Evolutionary conservation across 2,797 vertebrate genomes (phyloP).

Genomic region (Ispidina picta): DNA sequence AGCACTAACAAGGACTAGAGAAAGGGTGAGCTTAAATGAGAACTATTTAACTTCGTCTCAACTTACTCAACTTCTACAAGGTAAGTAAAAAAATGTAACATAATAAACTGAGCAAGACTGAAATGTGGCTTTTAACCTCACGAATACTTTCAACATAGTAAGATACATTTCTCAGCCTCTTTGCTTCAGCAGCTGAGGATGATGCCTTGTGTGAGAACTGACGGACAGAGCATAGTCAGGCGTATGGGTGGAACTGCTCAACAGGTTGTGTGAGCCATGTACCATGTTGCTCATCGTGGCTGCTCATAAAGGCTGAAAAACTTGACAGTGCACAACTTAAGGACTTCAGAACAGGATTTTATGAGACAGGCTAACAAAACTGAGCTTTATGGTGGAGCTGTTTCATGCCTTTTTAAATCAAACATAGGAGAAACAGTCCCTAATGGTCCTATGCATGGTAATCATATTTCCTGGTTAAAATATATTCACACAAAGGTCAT

Average conservation of each 20-base stretch:
- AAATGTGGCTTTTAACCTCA: background rate
- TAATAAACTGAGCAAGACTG: background rate
- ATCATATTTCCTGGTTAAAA: background rate
- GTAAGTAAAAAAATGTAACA: background rate
- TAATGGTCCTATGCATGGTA: background rate
- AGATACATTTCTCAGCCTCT: background rate
- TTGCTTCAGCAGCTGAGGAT: background rate
- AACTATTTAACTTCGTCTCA: conserved; percentile 41
- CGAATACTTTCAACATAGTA: background rate
- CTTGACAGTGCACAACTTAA: background rate
- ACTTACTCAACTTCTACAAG: background rate
- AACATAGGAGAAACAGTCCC: background rate
- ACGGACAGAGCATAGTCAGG: background rate
- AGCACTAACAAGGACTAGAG: too few relatives aligned
- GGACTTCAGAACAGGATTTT: background rate
- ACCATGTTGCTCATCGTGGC: accelerated
- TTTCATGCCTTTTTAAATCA: background rate
- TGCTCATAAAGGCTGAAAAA: background rate
- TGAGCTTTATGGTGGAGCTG: background rate
- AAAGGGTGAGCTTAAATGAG: background rate
- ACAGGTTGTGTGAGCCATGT: background rate
- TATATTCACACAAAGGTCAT: background rate
- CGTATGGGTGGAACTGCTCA: background rate
- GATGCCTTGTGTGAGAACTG: background rate
- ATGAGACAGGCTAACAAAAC: background rate